Percentiles rank a stretch among this genome's conserved stretches.
Conservation (phyloP, 1,140 invertebrate genomes). For the Pachypeltis micranthus region DNA sequence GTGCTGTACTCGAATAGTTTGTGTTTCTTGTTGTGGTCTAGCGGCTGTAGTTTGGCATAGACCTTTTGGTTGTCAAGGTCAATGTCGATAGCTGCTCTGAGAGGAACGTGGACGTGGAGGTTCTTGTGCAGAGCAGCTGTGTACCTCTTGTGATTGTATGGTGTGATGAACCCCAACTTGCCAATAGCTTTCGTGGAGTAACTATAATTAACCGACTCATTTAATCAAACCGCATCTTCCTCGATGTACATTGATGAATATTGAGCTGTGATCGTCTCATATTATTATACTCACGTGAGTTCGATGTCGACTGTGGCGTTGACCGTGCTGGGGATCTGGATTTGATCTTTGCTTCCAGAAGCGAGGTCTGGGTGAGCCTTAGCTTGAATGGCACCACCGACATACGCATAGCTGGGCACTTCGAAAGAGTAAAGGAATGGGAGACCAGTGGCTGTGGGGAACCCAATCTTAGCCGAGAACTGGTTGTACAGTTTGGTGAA, state of each 20-base stretch:
- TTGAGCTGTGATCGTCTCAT: neutral
- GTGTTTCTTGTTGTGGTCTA: conserved; percentile 37
- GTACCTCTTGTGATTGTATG: conserved; percentile 45
- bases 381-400: conserved; percentile 37
- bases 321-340: conserved; percentile 31
- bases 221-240: neutral
- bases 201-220: conserved; percentile 11
- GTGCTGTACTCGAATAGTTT: conserved; percentile 43
- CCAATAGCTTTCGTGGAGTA: conserved; percentile 40
- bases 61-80: conserved; percentile 37
- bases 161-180: conserved; percentile 48
- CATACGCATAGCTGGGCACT: conserved; percentile 37
- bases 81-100: conserved; percentile 34
- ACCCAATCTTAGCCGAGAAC: conserved; percentile 42
- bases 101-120: conserved; percentile 41
- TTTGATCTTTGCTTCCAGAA: conserved; percentile 22
- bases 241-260: neutral
- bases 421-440: conserved; percentile 50
- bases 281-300: conserved; percentile 30
- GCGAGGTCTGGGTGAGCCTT: conserved; percentile 33
- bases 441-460: conserved; percentile 52
- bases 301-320: conserved; percentile 36
- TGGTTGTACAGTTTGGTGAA: conserved; percentile 42
- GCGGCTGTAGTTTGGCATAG: conserved; percentile 36
- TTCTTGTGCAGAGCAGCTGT: conserved; percentile 46